A percentile compares a stretch with the other conserved stretches of the same genome.
Conservation (phyloP, 1,140 invertebrate species). For the Cephus cinctus region DNA sequence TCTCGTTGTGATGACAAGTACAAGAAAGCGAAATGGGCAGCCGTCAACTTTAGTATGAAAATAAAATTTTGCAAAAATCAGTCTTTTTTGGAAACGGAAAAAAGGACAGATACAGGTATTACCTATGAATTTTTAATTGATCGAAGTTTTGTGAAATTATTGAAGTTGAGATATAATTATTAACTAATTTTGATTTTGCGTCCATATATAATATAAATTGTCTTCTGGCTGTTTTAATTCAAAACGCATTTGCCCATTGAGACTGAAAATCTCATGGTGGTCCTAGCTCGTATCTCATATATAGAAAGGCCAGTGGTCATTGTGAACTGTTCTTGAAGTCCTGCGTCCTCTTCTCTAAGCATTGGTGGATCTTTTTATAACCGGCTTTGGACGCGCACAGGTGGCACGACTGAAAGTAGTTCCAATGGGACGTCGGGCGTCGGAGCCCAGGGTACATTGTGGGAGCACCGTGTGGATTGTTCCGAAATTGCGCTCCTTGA, state of each 20-base stretch:
- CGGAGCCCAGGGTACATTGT: conserved; percentile 25
- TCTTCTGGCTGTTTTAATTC: conserved; percentile 48
- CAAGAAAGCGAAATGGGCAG: too few species aligned
- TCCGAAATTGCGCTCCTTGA: conserved; percentile 31
- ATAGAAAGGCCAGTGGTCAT: conserved; percentile 41
- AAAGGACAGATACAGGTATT: too few species aligned
- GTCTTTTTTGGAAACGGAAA: too few species aligned
- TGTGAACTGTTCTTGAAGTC: conserved; percentile 32
- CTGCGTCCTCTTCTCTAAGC: conserved; percentile 20
- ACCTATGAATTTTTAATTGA: too few species aligned
- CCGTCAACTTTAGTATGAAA: too few species aligned
- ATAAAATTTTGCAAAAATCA: too few species aligned
- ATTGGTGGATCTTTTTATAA: conserved; percentile 39
- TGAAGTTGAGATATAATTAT: too few species aligned
- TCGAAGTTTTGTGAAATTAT: too few species aligned
- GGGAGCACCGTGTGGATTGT: conserved; percentile 21
- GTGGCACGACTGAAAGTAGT: conserved; percentile 39
- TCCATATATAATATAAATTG: too few species aligned
- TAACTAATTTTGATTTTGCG: too few species aligned
- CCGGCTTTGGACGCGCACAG: conserved; percentile 41
- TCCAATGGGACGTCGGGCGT: conserved; percentile 14
- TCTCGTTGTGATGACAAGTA: too few species aligned
- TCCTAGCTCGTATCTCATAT: conserved; percentile 34
- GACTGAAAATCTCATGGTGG: conserved; percentile 38
- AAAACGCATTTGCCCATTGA: conserved; percentile 36